Evolutionary conservation across 1,140 invertebrate genomes (phyloP), one percentile per base, ranked within the genome.

Genomic region (Temnothorax longispinosus): DNA sequence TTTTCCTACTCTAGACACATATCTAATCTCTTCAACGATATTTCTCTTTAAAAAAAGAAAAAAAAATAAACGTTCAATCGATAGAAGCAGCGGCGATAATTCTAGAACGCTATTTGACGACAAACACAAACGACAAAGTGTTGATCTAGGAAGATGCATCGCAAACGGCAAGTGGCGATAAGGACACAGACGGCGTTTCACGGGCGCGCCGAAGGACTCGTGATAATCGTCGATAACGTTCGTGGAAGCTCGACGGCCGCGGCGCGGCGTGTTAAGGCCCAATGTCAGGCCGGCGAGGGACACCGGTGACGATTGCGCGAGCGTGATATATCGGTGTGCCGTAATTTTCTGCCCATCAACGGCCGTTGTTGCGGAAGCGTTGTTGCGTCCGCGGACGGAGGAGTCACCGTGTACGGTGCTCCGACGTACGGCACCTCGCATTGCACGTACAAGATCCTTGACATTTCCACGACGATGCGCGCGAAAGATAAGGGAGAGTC

Each of bases 221-320:
- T 2, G 78, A 81, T 81, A 81, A 69, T 50, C 65, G 78, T 35
- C 78, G 78, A 81, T 81, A 81, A 62, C 58, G 44, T 32, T 69
- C 5, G 50, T n/a, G 47, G 64, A 52, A 27, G 35, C 47, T 21
- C 38, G 38, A 52, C 74, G 35, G 27, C 27, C n/a, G 21, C 27
- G 52, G 21, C 27, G 52, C 58, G 52, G 21, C 47, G 50, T 56
- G 64, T 69, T 64, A 81, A 81, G 77, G 64, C 21, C 64, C 35
- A 56, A 81, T 54, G 77, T 41, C 35, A 54, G 6, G 13, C 58
- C 21, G 15, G 62, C 62, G 62, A 41, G 62, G 35, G 8, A 35
- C 50, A 50, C 15, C 71, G 15, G 15, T 1, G 50, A 75, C 32
- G 52, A 72, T 58, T 32, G 21, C 21, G 7, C 13, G 8, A 5